phyloP scores from a whole-genome alignment of 2,113 vertebrate genomes.

The Laterallus jamaicensis region DNA sequence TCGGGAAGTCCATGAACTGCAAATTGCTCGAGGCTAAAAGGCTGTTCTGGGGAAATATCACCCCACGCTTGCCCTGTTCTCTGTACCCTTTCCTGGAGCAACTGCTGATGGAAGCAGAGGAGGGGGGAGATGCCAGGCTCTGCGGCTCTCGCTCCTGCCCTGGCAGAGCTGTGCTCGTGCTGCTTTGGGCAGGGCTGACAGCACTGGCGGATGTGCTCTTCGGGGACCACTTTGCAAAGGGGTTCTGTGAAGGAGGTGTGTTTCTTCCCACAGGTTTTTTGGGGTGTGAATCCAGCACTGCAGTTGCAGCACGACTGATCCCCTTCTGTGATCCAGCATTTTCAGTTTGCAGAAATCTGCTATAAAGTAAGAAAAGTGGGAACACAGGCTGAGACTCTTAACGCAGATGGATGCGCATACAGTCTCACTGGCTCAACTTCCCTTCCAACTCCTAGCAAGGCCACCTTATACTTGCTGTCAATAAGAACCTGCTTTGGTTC shows the following conservation, averaged over 20 bases:
- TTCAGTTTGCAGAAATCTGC: neutral
- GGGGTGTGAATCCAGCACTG: neutral
- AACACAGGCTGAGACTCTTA: neutral
- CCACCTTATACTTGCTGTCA: neutral
- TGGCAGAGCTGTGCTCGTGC: accelerated
- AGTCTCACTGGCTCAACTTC: neutral
- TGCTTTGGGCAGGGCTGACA: neutral
- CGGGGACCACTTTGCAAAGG: neutral
- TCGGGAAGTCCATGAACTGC: neutral
- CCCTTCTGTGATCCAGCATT: neutral
- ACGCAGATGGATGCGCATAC: neutral
- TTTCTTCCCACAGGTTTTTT: neutral
- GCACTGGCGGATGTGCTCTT: accelerated
- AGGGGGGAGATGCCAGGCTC: accelerated
- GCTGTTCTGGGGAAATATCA: neutral
- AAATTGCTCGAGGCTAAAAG: neutral
- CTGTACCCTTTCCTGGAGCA: neutral
- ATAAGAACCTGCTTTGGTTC: neutral
- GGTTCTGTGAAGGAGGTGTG: neutral
- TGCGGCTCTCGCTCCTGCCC: neutral
- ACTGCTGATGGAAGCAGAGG: neutral
- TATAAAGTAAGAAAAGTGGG: neutral
- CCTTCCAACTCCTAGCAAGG: neutral
- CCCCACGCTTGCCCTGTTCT: neutral
- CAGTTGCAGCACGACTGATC: neutral